Base-by-base conservation (phyloP, 2,113 vertebrate genomes). In the Himantopus leucocephalus region DNA sequence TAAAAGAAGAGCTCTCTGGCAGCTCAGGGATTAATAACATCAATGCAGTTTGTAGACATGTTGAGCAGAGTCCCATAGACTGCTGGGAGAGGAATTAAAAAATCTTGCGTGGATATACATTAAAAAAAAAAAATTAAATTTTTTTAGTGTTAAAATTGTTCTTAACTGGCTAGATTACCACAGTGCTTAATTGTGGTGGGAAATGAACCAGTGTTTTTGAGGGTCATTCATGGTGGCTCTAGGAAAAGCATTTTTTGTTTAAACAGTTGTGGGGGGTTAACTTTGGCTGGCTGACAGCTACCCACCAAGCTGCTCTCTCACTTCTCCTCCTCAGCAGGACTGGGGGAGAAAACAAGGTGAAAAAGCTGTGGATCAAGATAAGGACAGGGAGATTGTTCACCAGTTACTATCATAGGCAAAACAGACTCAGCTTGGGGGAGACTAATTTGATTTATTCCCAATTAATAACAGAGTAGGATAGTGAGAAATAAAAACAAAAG, bases 281-380 rank as follows among this genome's bases (percentile, higher is more conserved):
- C 5, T 58, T 47, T 3, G 3, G 16, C 18, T 50, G 32, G 6
- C 3, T 84, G 23, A 3, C 17, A 64, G 22, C 11, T 37, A 35
- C 7, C 6, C 20, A 37, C 19, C 8, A 56, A 71, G 2, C 5
- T 58, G 7, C 11, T 72, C 7, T 59, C 27, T 67, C 41, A 19
- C 3, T 35, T 14, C 19, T 55, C 14, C 16, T 71, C 15, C 43
- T 63, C 59, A 78, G 14, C 4, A 35, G 15, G 24, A 48, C 14
- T 32, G 1, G 1, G 16, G 9, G 0, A 72, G 12, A 64, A 68
- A 68, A 73, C 14, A 39, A 10, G 4, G 8, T 35, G 3, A 70
- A 14, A 72, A 71, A 2, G 6, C 10, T 41, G 6, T 20, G 3
- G 1, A 4, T 30, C 18, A 56, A n/a, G 26, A 45, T 23, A 62